phyloP scores from a whole-genome alignment of 2,797 vertebrate species.

The Ctenosaura bakeri region DNA sequence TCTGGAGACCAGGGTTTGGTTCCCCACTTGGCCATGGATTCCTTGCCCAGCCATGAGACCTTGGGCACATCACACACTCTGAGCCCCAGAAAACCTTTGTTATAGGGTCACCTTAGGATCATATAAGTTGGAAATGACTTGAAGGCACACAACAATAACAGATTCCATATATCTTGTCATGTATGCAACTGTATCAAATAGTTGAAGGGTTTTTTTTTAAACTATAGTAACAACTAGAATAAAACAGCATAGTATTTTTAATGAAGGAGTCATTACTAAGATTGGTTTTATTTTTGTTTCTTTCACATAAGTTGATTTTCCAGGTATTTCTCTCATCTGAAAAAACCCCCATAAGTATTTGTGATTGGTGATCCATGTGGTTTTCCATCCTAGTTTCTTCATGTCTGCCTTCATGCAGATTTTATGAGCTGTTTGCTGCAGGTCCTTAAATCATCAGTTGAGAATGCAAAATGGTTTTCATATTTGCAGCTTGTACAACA shows the following conservation, averaged over 20 bases:
- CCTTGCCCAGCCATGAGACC: too few relatives aligned
- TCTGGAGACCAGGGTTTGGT: too few relatives aligned
- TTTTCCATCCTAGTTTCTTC: slow-evolving; percentile 48
- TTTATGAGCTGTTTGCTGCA: slow-evolving; percentile 44
- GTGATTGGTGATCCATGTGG: neutral
- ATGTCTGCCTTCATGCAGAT: slow-evolving; percentile 62
- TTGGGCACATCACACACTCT: too few relatives aligned
- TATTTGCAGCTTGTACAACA: slow-evolving; percentile 52
- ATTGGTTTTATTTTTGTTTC: neutral
- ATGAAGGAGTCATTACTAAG: neutral
- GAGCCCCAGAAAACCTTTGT: too few relatives aligned
- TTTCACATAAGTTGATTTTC: neutral
- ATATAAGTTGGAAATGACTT: too few relatives aligned
- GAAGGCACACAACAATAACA: too few relatives aligned
- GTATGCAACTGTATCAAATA: neutral
- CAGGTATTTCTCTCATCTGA: neutral
- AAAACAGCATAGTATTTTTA: neutral
- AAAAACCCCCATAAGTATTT: neutral
- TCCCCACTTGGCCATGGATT: too few relatives aligned
- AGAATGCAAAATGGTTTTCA: slow-evolving; percentile 61
- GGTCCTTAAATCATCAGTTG: slow-evolving; percentile 55
- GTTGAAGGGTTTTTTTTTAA: neutral
- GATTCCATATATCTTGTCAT: neutral
- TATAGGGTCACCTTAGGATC: too few relatives aligned
- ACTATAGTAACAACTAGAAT: neutral